Evolutionary conservation across 2,797 vertebrate species (phyloP).

Genomic region (Danio tinwini): DNA sequence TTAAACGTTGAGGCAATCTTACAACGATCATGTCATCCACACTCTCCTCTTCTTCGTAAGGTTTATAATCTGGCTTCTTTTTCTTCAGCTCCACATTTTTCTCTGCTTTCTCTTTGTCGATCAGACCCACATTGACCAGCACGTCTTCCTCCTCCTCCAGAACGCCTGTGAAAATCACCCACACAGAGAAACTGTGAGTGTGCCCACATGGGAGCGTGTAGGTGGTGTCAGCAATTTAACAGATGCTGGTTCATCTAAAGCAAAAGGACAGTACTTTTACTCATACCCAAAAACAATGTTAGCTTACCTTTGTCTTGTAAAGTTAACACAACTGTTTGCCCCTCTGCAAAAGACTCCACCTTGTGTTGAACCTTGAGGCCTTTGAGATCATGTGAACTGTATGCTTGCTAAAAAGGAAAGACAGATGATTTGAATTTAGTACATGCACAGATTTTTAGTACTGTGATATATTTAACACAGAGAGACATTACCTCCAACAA

Average conservation of each 20-base stretch:
- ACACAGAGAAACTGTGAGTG: neutral
- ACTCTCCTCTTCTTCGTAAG: slow-evolving; percentile 88
- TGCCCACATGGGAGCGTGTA: neutral
- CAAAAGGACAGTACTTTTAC: neutral
- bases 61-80: slow-evolving; percentile 90
- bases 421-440: neutral
- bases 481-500: neutral
- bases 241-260: neutral
- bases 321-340: slow-evolving; percentile 86
- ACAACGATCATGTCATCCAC: slow-evolving; percentile 87
- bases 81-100: slow-evolving; percentile 92
- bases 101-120: slow-evolving; percentile 89
- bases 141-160: slow-evolving; percentile 87
- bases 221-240: neutral
- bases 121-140: slow-evolving; percentile 87
- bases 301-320: slow-evolving; percentile 87
- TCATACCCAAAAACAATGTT: neutral
- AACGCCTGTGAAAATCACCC: slow-evolving; percentile 73
- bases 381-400: slow-evolving; percentile 84
- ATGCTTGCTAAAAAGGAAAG: slow-evolving; percentile 68
- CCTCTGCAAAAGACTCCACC: slow-evolving; percentile 87
- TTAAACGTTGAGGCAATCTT: neutral
- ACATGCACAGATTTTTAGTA: neutral
- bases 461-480: neutral
- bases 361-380: slow-evolving; percentile 92